These are phyloP conservation scores for Danio rerio DNA, from an alignment of 2,113 vertebrate genomes.

Conservation along the genomic window DNA sequence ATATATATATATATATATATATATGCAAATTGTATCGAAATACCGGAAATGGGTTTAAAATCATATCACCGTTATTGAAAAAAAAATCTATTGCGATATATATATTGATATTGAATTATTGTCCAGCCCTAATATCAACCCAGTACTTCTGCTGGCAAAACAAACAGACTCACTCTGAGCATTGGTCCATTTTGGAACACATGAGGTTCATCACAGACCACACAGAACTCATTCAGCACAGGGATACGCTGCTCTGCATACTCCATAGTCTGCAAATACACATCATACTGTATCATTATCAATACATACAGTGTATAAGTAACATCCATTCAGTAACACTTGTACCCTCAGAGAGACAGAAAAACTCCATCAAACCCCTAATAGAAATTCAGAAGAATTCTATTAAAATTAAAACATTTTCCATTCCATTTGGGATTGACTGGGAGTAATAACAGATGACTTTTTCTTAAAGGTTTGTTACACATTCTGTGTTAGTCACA, in stretches of 20 bases:
- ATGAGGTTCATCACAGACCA: conserved; percentile 90
- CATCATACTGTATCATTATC: neutral
- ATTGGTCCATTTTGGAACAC: conserved; percentile 93
- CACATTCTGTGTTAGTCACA: conserved; percentile 2
- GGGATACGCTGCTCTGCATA: conserved; percentile 91
- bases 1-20: no score
- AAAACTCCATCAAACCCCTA: neutral
- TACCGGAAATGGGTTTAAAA: no score
- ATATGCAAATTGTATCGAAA: no score
- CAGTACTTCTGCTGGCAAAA: neutral
- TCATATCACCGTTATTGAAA: no score
- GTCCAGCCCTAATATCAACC: no score
- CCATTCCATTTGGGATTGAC: neutral
- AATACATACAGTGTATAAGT: neutral
- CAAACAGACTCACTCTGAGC: conserved; percentile 82
- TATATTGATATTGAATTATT: no score
- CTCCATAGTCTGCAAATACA: conserved; percentile 82
- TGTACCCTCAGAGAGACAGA: neutral
- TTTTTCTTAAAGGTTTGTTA: neutral
- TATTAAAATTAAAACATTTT: neutral
- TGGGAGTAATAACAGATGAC: neutral
- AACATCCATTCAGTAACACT: neutral
- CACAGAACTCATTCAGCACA: conserved; percentile 89
- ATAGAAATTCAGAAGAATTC: neutral
- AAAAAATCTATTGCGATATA: no score